Evolutionary conservation across 2,113 vertebrate species (phyloP), one percentile per base, ranked within the genome.

Genomic region (Acanthisitta chloris): DNA sequence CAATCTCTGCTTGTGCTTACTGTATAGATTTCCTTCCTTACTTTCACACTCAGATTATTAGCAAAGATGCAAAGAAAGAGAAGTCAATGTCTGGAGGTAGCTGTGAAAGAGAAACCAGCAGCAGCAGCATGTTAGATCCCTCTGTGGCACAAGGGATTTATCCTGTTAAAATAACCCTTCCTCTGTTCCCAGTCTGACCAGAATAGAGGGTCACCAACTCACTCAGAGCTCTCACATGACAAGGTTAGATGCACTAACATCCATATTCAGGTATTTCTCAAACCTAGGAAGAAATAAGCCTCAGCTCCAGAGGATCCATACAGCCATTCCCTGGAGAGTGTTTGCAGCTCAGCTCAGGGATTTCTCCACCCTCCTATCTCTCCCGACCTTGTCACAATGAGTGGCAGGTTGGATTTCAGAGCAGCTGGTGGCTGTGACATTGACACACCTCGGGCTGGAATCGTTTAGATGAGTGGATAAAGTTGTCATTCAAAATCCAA

Each of bases 381-480:
- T 90, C 84, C 42, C 0, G 17, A 58, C 66, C 62, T 82, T 94
- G 79, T 92, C 87, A 90, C 71, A 14, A 5, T 86, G 94, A 96
- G 26, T 95, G 93, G 59, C 94, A 96, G 93, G 58, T 54, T 77
- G 85, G 66, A 80, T 92, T 83, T 96, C 5, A 88, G 92, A 61
- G 49, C 85, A 88, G 71, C 38, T 66, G 69, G 58, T 73, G 90
- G 42, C 67, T 82, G 81, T 94, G 94, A 93, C 96, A 82, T n/a
- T 83, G 90, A 88, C 92, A 91, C 87, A 90, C 87, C 78, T 87
- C 64, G 17, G 1, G 2, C 59, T 80, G 48, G 58, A 80, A 88
- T 80, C 4, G 1, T 91, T 93, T 82, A 91, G 74, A 86, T 93
- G 64, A 83, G 76, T 0, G 1, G 94, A 95, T 95, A 96, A 96